Percentiles rank a stretch among this genome's conserved stretches.
phyloP scores from a whole-genome alignment of 2,888 invertebrate species.

The Pristionchus fissidentatus region DNA sequence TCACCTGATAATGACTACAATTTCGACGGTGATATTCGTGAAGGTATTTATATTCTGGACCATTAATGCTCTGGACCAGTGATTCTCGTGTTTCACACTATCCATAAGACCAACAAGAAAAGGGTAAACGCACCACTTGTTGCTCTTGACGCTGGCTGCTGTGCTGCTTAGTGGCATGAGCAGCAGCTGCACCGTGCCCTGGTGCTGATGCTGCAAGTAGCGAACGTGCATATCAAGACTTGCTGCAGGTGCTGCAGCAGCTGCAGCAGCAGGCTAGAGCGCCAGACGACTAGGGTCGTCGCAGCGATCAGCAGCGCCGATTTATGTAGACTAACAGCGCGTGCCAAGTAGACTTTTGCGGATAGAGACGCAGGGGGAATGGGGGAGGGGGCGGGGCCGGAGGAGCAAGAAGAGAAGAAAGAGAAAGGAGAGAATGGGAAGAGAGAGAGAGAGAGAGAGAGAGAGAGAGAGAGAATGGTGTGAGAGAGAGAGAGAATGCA shows the following conservation, averaged over 20 bases:
- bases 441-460: conserved; percentile 21
- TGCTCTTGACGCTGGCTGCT: conserved; percentile 67
- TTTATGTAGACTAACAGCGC: background rate
- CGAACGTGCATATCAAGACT: conserved; percentile 69
- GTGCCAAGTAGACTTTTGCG: background rate
- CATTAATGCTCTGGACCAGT: no score
- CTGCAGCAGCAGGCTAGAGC: background rate
- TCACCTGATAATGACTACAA: no score
- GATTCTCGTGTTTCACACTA: no score
- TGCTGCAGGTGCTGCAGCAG: conserved; percentile 18
- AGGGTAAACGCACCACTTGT: conserved; percentile 66
- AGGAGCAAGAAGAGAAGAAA: background rate
- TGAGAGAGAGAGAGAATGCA: conserved; percentile 16
- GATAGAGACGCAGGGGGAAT: conserved; percentile 1
- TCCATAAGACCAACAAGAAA: no score
- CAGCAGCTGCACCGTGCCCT: conserved; percentile 74
- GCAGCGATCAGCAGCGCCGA: background rate
- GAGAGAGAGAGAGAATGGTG: background rate
- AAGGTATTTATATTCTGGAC: no score
- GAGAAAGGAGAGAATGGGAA: background rate
- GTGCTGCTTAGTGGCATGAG: conserved; percentile 73
- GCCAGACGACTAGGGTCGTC: background rate
- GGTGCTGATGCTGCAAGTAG: conserved; percentile 74
- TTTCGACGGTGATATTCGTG: no score
- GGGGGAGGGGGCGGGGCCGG: background rate